Evolutionary conservation across 2,888 invertebrate species (phyloP).

Genomic region (Brachynemurus nebulosus): DNA sequence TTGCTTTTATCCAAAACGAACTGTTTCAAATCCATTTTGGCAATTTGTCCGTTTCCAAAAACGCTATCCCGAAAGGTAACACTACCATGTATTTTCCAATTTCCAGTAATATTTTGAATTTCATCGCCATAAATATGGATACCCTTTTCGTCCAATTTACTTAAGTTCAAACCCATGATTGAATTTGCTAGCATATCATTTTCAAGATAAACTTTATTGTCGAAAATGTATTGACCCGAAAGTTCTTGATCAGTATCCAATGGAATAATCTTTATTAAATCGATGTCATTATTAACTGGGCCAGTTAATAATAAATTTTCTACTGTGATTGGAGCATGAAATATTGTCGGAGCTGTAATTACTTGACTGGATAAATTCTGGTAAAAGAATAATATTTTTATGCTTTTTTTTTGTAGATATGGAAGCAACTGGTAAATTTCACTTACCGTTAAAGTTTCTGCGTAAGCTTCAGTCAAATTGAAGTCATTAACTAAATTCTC

Average conservation of each 20-base stretch:
- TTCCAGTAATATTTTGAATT: slow-evolving; percentile 32
- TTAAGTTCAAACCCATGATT: slow-evolving; percentile 20
- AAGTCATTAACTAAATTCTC: slow-evolving; percentile 30
- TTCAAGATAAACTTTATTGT: slow-evolving; percentile 18
- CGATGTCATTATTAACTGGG: slow-evolving; percentile 27
- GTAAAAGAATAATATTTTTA: too few relatives aligned
- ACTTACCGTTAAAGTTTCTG: slow-evolving; percentile 39
- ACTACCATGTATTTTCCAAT: slow-evolving; percentile 33
- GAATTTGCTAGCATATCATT: not conserved
- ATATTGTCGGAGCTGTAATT: not conserved
- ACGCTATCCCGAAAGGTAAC: slow-evolving; percentile 29
- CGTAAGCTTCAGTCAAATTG: slow-evolving; percentile 31
- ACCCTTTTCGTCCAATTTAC: slow-evolving; percentile 30
- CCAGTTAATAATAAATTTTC: slow-evolving; percentile 24
- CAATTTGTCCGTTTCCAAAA: slow-evolving; percentile 25
- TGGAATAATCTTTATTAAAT: slow-evolving; percentile 29
- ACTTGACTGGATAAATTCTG: too few relatives aligned
- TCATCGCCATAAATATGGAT: slow-evolving; percentile 25
- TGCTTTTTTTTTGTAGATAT: too few relatives aligned
- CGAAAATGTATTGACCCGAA: slow-evolving; percentile 25
- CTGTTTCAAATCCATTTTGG: slow-evolving; percentile 24
- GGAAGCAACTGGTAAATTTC: not conserved
- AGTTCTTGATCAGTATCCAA: slow-evolving; percentile 28
- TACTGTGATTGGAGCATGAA: slow-evolving; percentile 15
- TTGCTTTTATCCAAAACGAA: not conserved